Percentiles rank a stretch among this genome's conserved stretches.
Evolutionary conservation across 1,140 invertebrate species (phyloP).

Genomic region (Lasaia peninsularis): DNA sequence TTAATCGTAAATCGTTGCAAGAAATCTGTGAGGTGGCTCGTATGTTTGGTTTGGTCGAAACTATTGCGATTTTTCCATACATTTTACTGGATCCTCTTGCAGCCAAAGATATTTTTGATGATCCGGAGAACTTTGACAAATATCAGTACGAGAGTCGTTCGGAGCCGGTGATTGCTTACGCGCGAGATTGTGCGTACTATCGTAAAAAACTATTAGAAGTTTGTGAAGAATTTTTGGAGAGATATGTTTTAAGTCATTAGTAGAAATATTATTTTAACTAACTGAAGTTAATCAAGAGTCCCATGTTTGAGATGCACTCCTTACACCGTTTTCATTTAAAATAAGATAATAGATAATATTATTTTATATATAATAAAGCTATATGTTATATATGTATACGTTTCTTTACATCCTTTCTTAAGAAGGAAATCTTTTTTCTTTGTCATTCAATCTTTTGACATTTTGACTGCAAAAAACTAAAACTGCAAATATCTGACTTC

Average conservation of each 20-base stretch:
- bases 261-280: no score
- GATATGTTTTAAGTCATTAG: conserved; percentile 28
- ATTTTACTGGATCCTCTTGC: conserved; percentile 42
- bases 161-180: conserved; percentile 43
- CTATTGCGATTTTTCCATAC: conserved; percentile 44
- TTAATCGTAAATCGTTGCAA: conserved; percentile 34
- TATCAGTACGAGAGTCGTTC: conserved; percentile 40
- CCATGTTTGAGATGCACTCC: no score
- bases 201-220: conserved; percentile 38
- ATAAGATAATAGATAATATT: no score
- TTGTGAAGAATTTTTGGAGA: conserved; percentile 49
- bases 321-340: no score
- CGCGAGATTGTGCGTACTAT: conserved; percentile 27
- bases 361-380: no score
- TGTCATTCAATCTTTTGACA: no score
- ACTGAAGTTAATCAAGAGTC: no score
- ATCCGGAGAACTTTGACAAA: conserved; percentile 44
- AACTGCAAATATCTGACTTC: no score
- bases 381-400: no score
- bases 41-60: conserved; percentile 38
- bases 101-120: conserved; percentile 44
- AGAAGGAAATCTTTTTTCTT: no score
- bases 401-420: no score
- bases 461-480: no score
- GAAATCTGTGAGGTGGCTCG: conserved; percentile 41